Percentiles rank a stretch among this genome's conserved stretches.
phyloP scores from a whole-genome alignment of 1,140 invertebrate species.

The Aradophagus sp. region DNA sequence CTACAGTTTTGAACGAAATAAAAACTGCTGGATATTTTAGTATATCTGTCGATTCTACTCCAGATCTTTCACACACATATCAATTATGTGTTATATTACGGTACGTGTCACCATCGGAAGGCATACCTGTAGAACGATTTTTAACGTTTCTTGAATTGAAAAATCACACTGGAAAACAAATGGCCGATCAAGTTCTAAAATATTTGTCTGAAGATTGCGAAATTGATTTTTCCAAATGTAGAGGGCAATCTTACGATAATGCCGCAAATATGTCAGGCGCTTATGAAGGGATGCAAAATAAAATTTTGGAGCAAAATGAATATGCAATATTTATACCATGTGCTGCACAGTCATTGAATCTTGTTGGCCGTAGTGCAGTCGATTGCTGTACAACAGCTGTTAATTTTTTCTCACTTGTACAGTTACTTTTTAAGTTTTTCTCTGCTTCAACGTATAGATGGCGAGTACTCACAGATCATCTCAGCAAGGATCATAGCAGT shows the following conservation, averaged over 20 bases:
- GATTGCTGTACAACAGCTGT: constrained; percentile 40
- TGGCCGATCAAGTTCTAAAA: constrained; percentile 44
- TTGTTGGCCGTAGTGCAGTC: constrained; percentile 45
- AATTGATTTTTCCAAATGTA: constrained; percentile 58
- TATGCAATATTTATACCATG: constrained; percentile 26
- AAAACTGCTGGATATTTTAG: too few species aligned
- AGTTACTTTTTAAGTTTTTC: constrained; percentile 55
- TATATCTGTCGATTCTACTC: too few species aligned
- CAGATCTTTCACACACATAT: constrained; percentile 67
- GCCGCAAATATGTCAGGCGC: constrained; percentile 57
- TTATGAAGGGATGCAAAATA: constrained; percentile 19
- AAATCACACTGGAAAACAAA: constrained; percentile 47
- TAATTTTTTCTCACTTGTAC: constrained; percentile 52
- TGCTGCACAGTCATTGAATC: constrained; percentile 54
- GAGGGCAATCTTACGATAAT: constrained; percentile 67
- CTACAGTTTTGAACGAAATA: too few species aligned
- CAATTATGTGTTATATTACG: constrained; percentile 63
- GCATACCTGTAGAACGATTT: constrained; percentile 52
- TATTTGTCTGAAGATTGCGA: constrained; percentile 47
- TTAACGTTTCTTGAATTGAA: constrained; percentile 45
- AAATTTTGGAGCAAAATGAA: constrained; percentile 13
- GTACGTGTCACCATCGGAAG: constrained; percentile 60
- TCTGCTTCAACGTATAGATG: constrained; percentile 51
- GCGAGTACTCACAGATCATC: constrained; percentile 29
- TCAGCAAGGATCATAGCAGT: constrained; percentile 25